Percentiles rank a stretch among this genome's conserved stretches.
phyloP scores from a whole-genome alignment of 2,113 vertebrate genomes.

The Cololabis saira region DNA sequence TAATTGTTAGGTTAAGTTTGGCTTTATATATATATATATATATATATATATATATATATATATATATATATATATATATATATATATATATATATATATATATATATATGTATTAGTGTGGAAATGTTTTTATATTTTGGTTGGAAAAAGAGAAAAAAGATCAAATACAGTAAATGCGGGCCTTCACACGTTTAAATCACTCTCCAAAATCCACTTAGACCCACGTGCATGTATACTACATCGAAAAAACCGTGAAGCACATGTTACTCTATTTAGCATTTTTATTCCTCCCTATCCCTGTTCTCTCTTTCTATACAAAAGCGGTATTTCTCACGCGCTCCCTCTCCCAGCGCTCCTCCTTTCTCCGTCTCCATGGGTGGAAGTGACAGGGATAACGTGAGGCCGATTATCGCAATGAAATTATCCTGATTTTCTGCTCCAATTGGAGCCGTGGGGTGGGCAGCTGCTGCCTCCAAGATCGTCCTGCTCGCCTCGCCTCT shows the following conservation, averaged over 20 bases:
- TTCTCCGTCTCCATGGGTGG: conserved; percentile 36
- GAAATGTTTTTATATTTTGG: too few species aligned
- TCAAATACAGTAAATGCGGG: too few species aligned
- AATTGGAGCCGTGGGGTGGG: conserved; percentile 69
- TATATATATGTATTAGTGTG: not conserved
- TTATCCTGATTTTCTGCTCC: conserved; percentile 82
- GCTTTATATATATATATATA: too few species aligned
- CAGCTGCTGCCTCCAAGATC: conserved; percentile 75
- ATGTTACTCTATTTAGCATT: conserved; percentile 36
- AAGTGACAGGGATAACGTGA: conserved; percentile 64
- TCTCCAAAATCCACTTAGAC: not conserved
- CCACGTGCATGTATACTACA: conserved; percentile 6
- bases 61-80: too few species aligned
- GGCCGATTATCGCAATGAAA: conserved; percentile 80
- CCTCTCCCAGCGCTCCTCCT: conserved; percentile 6
- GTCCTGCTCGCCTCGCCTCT: conserved; percentile 56
- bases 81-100: not conserved
- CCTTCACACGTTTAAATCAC: too few species aligned
- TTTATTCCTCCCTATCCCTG: conserved; percentile 15
- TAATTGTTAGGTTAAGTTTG: too few species aligned
- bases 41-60: too few species aligned
- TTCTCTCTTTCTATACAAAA: not conserved
- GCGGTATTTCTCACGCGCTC: not conserved
- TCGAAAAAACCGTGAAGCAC: conserved; percentile 39
- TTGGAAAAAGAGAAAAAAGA: too few species aligned